Evolutionary conservation across 64 coral and sea anemone genomes (phyloP).

Genomic region (Montipora cactus): DNA sequence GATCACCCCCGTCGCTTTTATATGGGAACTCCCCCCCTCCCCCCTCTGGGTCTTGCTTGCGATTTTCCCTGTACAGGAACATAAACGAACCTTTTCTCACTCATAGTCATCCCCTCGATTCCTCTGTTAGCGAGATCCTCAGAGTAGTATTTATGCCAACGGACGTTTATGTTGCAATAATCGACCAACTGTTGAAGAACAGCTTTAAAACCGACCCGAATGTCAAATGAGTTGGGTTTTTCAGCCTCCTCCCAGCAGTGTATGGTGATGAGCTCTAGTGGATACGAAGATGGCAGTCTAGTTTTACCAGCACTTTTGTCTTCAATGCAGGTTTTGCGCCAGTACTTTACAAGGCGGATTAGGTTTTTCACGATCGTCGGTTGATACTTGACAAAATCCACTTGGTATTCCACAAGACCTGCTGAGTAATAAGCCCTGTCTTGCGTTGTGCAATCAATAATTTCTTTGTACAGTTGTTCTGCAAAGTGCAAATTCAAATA

Average conservation of each 20-base stretch:
- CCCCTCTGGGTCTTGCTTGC: neutral
- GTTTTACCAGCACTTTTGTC: neutral
- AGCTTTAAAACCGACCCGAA: neutral
- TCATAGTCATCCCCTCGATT: neutral
- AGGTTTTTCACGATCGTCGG: slow-evolving; percentile 71
- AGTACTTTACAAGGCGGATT: slow-evolving; percentile 85
- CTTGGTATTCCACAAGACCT: slow-evolving; percentile 31
- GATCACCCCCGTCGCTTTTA: neutral
- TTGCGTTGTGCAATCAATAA: neutral
- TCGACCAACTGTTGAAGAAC: neutral
- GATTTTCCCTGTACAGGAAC: neutral
- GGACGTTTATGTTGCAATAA: neutral
- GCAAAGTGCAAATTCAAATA: neutral
- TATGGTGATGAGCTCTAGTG: slow-evolving; percentile 54
- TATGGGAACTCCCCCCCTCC: neutral
- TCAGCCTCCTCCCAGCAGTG: neutral
- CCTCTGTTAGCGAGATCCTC: neutral
- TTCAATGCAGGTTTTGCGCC: slow-evolving; percentile 55
- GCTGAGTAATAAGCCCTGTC: slow-evolving; percentile 12
- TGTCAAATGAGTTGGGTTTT: neutral
- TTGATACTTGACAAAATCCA: slow-evolving; percentile 58
- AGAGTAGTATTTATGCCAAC: neutral
- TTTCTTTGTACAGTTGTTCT: slow-evolving; percentile 26
- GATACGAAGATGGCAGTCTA: slow-evolving; percentile 45
- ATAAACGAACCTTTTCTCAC: neutral